Base-by-base conservation (phyloP, 2,888 invertebrate genomes). In the Melieria crassipennis region DNA sequence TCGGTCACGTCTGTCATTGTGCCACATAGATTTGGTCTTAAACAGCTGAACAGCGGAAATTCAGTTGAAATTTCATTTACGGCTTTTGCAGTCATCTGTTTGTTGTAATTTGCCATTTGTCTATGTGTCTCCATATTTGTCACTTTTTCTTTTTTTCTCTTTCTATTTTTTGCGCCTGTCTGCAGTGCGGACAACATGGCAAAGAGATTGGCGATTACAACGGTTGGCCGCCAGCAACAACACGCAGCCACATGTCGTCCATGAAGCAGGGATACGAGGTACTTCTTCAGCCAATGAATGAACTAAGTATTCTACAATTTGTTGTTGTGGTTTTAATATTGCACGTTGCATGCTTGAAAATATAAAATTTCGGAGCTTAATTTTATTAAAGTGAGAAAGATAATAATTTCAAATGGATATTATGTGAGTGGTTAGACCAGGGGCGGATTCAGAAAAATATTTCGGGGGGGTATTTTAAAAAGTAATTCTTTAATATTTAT, bases 191-290 rank as follows among this genome's bases (percentile, higher is more conserved):
- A 73, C 84, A 87, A 78, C 87, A 87, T 78, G 80, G 85, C 71
- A 87, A 87, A 82, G 87, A 87, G 73, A 85, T 87, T 67, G 77
- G 80, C 75, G 87, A 87, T 79, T 87, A 87, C 78, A 86, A 85
- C 81, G 85, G 85, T 76, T 87, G 87, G 87, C 86, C 87, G 48
- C 84, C 84, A 69, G 80, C 82, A 73, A 80, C 75, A 4, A 78
- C 86, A 73, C 82, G 86, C 76, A 85, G 85, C 73, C 85, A 87
- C 79, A 86, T 87, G 87, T 82, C 69, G 43, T 58, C 86, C 71
- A 83, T 86, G 82, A 87, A 87, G 75, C 87, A 87, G 82, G 87
- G 86, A 80, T 86, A 87, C 79, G 87, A 86, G 86, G 87, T 86
- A 79, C 70, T 75, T 55, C 30, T 30, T 30, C 30, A 30, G 30